A percentile compares a stretch with the other conserved stretches of the same genome.
These are phyloP conservation scores for Xerus inauris DNA, from an alignment of 2,113 vertebrate genomes.

Conservation along the genomic window DNA sequence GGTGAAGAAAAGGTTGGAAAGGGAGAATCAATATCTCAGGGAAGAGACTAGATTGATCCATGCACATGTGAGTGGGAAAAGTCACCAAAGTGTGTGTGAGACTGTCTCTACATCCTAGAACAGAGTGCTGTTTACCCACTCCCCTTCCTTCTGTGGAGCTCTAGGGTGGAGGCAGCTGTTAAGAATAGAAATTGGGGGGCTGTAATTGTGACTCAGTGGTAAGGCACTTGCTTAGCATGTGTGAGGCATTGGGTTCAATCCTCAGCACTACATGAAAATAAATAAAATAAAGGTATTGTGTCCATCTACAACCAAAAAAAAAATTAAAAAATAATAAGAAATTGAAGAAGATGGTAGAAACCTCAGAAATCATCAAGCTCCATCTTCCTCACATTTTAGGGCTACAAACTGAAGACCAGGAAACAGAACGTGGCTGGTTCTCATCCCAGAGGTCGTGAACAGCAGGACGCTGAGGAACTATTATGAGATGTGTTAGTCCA, in stretches of 20 bases:
- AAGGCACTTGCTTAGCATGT: too few relatives aligned
- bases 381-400: neutral
- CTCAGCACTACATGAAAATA: too few relatives aligned
- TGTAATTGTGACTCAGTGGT: too few relatives aligned
- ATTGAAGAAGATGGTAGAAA: neutral
- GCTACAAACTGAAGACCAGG: neutral
- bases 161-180: neutral
- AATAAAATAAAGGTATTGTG: too few relatives aligned
- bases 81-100: neutral
- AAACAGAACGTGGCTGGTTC: neutral
- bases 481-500: too few relatives aligned
- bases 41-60: neutral
- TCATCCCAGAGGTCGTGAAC: neutral
- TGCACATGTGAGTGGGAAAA: neutral
- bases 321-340: too few relatives aligned
- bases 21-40: neutral
- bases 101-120: neutral
- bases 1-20: neutral
- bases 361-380: neutral
- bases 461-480: neutral
- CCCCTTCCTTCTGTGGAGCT: neutral
- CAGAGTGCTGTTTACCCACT: neutral
- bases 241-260: too few relatives aligned
- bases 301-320: too few relatives aligned
- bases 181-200: neutral